Conservation (phyloP, 2,888 invertebrate species). For the Synanthedon vespiformis region DNA sequence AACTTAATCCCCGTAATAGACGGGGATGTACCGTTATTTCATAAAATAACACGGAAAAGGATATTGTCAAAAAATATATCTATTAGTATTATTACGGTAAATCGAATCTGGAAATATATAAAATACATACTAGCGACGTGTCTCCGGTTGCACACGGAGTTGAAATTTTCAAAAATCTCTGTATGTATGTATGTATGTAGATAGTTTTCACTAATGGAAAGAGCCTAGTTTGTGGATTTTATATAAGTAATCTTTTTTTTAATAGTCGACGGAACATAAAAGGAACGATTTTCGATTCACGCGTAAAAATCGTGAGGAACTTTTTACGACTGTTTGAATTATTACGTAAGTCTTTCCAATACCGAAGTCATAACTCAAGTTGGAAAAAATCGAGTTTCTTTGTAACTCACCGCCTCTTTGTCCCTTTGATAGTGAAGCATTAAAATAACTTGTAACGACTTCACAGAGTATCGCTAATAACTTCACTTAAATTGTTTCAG, state of each 20-base stretch:
- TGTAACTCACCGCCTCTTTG: constrained; percentile 1
- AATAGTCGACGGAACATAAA: background rate
- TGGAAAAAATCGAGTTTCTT: constrained; percentile 4
- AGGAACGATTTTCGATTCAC: background rate
- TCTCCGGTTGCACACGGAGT: too few relatives aligned
- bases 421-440: constrained; percentile 3
- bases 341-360: constrained; percentile 9
- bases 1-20: constrained; percentile 36
- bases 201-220: too few relatives aligned
- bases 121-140: too few relatives aligned
- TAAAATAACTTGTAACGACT: constrained; percentile 1
- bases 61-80: background rate
- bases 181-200: too few relatives aligned
- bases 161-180: too few relatives aligned
- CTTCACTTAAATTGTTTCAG: too few relatives aligned
- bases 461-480: background rate
- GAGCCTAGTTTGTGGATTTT: too few relatives aligned
- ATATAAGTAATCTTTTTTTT: too few relatives aligned
- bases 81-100: too few relatives aligned
- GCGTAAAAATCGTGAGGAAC: background rate
- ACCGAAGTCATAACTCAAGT: constrained; percentile 15
- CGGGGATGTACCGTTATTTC: constrained; percentile 4
- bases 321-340: constrained; percentile 9
- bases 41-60: background rate
- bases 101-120: too few relatives aligned